A percentile compares a stretch with the other conserved stretches of the same genome.
Evolutionary conservation across 2,113 vertebrate species (phyloP).

Genomic region (Gorsachius goisagi): DNA sequence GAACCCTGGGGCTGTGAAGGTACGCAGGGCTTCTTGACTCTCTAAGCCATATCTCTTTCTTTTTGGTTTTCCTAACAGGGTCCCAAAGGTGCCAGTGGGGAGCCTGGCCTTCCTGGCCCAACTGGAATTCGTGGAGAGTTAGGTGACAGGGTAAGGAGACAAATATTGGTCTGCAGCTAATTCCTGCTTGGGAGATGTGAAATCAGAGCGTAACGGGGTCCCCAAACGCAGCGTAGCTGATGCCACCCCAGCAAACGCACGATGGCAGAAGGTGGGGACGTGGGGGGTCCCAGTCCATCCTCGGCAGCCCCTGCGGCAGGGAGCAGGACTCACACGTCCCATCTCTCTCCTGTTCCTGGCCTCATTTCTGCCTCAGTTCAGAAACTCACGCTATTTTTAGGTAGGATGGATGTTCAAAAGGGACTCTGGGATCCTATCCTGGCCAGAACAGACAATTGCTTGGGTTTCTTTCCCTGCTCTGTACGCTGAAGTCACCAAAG

Average conservation of each 20-base stretch:
- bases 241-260: neutral
- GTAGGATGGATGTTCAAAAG: neutral
- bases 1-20: neutral
- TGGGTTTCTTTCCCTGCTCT: neutral
- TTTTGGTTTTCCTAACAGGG: slow-evolving; percentile 74
- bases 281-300: neutral
- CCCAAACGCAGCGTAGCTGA: accelerated
- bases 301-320: neutral
- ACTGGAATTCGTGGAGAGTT: slow-evolving; percentile 90
- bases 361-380: neutral
- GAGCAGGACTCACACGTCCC: accelerated
- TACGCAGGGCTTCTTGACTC: neutral
- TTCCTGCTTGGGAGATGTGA: neutral
- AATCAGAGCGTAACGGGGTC: accelerated
- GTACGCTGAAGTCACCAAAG: neutral
- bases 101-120: slow-evolving; percentile 89
- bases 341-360: neutral
- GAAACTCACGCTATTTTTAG: neutral
- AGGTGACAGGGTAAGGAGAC: slow-evolving; percentile 87
- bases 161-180: neutral
- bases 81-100: slow-evolving; percentile 84
- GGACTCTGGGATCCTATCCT: neutral
- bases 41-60: neutral
- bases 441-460: accelerated
- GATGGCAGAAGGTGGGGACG: neutral